These are phyloP conservation scores for Rhingia rostrata DNA, from an alignment of 2,888 invertebrate species.

Conservation along the genomic window DNA sequence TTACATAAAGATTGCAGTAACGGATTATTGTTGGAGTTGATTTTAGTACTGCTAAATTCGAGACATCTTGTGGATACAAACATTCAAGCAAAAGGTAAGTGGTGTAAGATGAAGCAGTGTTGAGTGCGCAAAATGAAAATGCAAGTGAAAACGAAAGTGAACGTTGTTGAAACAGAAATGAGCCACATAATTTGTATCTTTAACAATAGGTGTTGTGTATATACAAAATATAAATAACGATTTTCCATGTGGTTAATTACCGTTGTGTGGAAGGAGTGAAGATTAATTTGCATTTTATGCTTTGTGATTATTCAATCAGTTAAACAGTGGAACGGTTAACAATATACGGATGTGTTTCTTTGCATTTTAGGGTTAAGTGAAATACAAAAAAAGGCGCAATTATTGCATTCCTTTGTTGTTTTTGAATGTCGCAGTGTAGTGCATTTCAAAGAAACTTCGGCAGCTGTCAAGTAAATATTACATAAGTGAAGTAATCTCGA, in stretches of 20 bases:
- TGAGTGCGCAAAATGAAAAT: conserved; percentile 59
- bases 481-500: too few relatives aligned
- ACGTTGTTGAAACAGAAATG: conserved; percentile 10
- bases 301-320: conserved; percentile 29
- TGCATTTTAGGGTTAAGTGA: not conserved
- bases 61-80: conserved; percentile 62
- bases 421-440: too few relatives aligned
- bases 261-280: conserved; percentile 10
- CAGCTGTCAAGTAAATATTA: too few relatives aligned
- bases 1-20: conserved; percentile 68
- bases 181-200: not conserved
- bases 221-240: conserved; percentile 2
- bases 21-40: conserved; percentile 48
- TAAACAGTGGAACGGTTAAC: conserved; percentile 1
- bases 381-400: not conserved
- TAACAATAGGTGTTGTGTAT: not conserved
- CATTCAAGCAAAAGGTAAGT: conserved; percentile 58
- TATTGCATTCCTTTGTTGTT: too few relatives aligned
- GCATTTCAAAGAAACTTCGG: too few relatives aligned
- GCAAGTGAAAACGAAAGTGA: conserved; percentile 71
- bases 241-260: not conserved
- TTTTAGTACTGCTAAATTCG: conserved; percentile 53
- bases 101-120: not conserved
- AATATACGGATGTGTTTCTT: not conserved
- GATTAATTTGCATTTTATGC: conserved; percentile 37